phyloP scores from a whole-genome alignment of 2,888 invertebrate species.

The Hipparchia semele region DNA sequence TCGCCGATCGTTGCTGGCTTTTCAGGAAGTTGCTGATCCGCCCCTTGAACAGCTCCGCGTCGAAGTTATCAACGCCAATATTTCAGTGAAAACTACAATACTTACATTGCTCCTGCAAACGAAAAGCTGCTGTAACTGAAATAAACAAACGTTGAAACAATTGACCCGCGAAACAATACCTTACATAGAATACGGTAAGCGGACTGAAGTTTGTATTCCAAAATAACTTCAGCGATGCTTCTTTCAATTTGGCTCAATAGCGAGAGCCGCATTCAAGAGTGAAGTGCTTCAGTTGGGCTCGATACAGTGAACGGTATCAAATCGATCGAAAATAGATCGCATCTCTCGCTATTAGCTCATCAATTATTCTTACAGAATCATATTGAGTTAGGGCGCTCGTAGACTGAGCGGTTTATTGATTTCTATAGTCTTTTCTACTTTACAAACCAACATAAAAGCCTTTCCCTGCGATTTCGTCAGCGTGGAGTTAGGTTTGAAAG shows the following conservation, averaged over 20 bases:
- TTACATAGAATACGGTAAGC: not conserved
- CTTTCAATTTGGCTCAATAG: not conserved
- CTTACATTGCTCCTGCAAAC: too few species aligned
- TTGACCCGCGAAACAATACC: not conserved
- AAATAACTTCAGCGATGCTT: not conserved
- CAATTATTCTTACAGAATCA: slow-evolving; percentile 4
- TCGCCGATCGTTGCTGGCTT: too few species aligned
- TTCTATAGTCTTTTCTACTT: too few species aligned
- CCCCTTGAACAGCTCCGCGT: too few species aligned
- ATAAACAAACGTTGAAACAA: not conserved
- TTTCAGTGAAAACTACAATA: too few species aligned
- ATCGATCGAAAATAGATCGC: not conserved
- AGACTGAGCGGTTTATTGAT: not conserved
- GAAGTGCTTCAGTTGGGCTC: not conserved
- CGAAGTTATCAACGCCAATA: too few species aligned
- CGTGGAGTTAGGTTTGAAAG: too few species aligned
- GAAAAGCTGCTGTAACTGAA: too few species aligned
- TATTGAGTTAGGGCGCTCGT: not conserved
- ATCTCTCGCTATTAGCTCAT: not conserved
- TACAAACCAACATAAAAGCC: too few species aligned
- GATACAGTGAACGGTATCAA: not conserved
- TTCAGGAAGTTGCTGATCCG: too few species aligned
- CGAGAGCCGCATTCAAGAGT: not conserved
- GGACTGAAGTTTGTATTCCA: not conserved
- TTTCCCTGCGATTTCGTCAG: too few species aligned